Base-by-base conservation (phyloP, 2,797 vertebrate species). In the Novumbra hubbsi region DNA sequence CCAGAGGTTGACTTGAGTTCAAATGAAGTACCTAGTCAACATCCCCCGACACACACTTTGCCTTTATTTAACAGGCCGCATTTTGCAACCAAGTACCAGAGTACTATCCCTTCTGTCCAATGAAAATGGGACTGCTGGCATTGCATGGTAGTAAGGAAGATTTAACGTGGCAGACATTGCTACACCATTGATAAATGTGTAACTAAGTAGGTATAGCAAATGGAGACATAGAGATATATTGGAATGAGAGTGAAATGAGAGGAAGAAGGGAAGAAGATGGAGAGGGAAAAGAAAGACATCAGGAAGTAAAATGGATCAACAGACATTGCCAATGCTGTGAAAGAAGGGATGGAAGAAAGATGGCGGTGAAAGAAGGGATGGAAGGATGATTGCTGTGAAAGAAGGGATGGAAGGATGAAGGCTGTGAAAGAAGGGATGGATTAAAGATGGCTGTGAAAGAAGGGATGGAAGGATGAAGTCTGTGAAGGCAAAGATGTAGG, bases 1-100 rank as follows among this genome's bases (percentile, higher is more conserved):
- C 57, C 66, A 34, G 21, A 19, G 55, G 57, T 72, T n/a, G 49
- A 32, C 48, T 28, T 60, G 73, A 78, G 49, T 80, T 77, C 60
- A 78, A 68, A 77, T 49, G 64, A 28, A 66, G 38, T 74, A 16
- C 38, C 24, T 75, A 60, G 17, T 52, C 16, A 17, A 6, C 50
- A 2, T 52, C 50, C 19, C 11, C 19, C 50, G 6, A 52, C 16
- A 52, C 60, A 63, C 4, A 28, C 14, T 28, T 19, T 62, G 4
- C 14, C 21, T 4, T 27, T 27, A 27, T 24, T 14, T 14, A 28
- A 27, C 60, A n/a, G 50, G 60, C 12, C 15, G 28, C 27, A 27
- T 15, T 30, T 11, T 28, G 21, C 60, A 63, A n/a, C n/a, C n/a
- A n/a, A n/a, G 60, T 27, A 63, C 60, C 14, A 12, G 27, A 63